These are phyloP conservation scores for Orbicella faveolata DNA, from an alignment of 64 coral and sea anemone species.

Conservation along the genomic window DNA sequence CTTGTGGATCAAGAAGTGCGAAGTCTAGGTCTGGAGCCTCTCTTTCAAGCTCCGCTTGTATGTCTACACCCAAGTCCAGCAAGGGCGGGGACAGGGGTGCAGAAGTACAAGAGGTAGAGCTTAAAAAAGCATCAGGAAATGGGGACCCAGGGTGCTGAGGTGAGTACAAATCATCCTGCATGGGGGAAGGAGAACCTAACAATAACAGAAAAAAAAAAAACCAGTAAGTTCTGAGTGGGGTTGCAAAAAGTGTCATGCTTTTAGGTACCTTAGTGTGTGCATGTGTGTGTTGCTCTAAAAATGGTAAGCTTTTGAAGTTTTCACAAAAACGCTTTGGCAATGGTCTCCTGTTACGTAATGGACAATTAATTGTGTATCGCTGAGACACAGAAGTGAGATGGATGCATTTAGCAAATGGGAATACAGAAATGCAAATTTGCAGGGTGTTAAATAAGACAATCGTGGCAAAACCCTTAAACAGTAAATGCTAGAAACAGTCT, in stretches of 20 bases:
- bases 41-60: slow-evolving; percentile 79
- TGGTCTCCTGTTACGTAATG: no score
- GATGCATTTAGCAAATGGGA: no score
- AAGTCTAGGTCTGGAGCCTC: slow-evolving; percentile 77
- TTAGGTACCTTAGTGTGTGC: background rate
- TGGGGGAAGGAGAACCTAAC: slow-evolving; percentile 72
- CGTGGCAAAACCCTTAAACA: no score
- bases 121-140: slow-evolving; percentile 84
- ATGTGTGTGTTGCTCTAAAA: no score
- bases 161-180: slow-evolving; percentile 61
- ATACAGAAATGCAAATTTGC: no score
- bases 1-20: slow-evolving; percentile 85
- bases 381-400: no score
- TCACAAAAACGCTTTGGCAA: no score
- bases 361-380: no score
- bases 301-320: no score
- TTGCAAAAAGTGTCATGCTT: background rate
- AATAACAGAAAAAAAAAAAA: slow-evolving; percentile 48
- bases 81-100: slow-evolving; percentile 67
- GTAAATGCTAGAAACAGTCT: no score
- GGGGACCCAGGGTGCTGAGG: slow-evolving; percentile 88
- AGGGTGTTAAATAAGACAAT: no score
- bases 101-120: slow-evolving; percentile 99
- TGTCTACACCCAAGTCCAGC: slow-evolving; percentile 90
- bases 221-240: slow-evolving; percentile 1